Evolutionary conservation across 2,113 vertebrate genomes (phyloP).

Genomic region (Bolborhynchus lineola): DNA sequence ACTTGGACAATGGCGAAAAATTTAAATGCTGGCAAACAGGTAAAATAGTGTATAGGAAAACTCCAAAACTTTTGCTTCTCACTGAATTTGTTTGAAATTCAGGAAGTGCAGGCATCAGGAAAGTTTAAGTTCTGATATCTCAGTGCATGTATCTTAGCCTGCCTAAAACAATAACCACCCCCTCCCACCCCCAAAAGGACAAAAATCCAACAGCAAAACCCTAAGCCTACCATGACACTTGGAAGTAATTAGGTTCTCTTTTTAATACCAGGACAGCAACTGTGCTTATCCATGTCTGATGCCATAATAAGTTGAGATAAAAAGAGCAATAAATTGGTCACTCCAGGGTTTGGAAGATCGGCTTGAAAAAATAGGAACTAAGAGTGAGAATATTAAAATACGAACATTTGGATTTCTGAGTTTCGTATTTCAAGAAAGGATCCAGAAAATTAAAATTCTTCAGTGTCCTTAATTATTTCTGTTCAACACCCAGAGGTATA

Average conservation of each 20-base stretch:
- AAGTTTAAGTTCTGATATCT: not conserved
- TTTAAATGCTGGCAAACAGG: not conserved
- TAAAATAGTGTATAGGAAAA: not conserved
- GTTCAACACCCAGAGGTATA: not conserved
- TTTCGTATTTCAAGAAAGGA: not conserved
- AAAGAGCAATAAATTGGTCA: not conserved
- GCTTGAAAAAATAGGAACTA: not conserved
- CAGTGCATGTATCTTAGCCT: not conserved
- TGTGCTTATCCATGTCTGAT: not conserved
- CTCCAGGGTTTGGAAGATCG: not conserved
- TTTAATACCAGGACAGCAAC: not conserved
- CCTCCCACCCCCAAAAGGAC: not conserved
- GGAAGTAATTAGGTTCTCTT: not conserved
- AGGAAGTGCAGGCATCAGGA: not conserved
- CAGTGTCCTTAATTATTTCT: not conserved
- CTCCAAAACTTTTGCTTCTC: not conserved
- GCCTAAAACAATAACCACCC: not conserved
- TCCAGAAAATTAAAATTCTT: not conserved
- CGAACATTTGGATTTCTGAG: not conserved
- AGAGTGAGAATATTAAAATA: not conserved
- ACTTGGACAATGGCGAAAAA: not conserved
- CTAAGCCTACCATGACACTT: not conserved
- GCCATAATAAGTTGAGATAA: not conserved
- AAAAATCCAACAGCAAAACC: not conserved
- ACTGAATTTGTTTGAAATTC: not conserved